Evolutionary conservation across 2,888 invertebrate species (phyloP).

Genomic region (Patella caerulea): DNA sequence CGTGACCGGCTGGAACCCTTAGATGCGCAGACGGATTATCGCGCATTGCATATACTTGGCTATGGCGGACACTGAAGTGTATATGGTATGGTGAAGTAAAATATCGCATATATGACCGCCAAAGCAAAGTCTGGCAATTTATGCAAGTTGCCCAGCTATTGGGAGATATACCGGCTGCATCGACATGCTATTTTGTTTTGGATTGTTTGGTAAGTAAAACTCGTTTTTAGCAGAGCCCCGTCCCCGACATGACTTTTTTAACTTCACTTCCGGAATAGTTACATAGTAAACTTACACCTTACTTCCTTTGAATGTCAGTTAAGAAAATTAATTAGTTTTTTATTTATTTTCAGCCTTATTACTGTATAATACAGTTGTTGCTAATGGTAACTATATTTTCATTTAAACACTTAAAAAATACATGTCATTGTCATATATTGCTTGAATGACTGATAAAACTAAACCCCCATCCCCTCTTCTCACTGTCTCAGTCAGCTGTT

Average conservation of each 20-base stretch:
- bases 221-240: background rate
- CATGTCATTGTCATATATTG: too few relatives aligned
- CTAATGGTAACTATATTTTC: slow-evolving; percentile 52
- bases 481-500: too few relatives aligned
- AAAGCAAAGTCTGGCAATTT: slow-evolving; percentile 46
- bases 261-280: slow-evolving; percentile 4
- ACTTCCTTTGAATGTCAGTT: background rate
- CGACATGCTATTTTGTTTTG: slow-evolving; percentile 63
- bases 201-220: slow-evolving; percentile 55
- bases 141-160: slow-evolving; percentile 46
- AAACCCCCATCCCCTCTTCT: too few relatives aligned
- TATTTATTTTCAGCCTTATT: slow-evolving; percentile 54
- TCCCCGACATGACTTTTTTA: slow-evolving; percentile 7
- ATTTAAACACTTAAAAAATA: too few relatives aligned
- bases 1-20: background rate
- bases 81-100: slow-evolving; percentile 13
- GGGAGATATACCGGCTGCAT: slow-evolving; percentile 49
- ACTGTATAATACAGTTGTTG: slow-evolving; percentile 59
- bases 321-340: slow-evolving; percentile 27
- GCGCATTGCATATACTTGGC: slow-evolving; percentile 9
- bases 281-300: background rate
- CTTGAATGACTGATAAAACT: too few relatives aligned
- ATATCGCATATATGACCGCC: slow-evolving; percentile 40
- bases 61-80: background rate
- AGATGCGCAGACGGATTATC: background rate